Base-by-base conservation (phyloP, 2,797 vertebrate species). In the Siniperca undulata region DNA sequence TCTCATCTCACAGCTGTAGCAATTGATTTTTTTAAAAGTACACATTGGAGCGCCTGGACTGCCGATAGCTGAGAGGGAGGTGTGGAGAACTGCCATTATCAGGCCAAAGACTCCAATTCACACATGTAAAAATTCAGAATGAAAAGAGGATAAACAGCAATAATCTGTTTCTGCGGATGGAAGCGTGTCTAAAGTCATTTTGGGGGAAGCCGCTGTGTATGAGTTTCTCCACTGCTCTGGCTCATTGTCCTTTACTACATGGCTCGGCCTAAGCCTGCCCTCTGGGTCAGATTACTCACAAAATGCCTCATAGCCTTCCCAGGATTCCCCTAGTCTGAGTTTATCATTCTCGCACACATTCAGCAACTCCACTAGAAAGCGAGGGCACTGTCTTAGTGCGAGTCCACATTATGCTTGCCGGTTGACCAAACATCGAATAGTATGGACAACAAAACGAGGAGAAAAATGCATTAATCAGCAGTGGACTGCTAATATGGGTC, bases 111-210 rank as follows among this genome's bases (percentile, higher is more conserved):
- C 85, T 86, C 82, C 88, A 88, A 88, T 93, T 92, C 91, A 90
- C 91, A 90, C 85, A 91, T 92, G 89, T 90, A 90, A 81, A 93
- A 91, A 90, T 74, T 90, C 80, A 1, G 72, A 93, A 91, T 92
- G 90, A 92, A 93, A 94, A 92, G 89, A 87, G 91, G 93, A 95
- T 94, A 89, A 93, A 93, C 90, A 90, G 91, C 88, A 93, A 83
- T 94, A 95, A 95, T 95, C 93, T 94, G 88, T 93, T 93, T 91
- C 83, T 88, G 89, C 66, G 92, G 91, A 93, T 80, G 74, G 88
- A 85, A 94, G 93, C 92, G 92, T 94, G 91, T 91, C 93, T 94
- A 94, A 95, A 94, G 90, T 94, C 91, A 92, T 95, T 94, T 92
- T 75, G 81, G 87, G 24, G 81, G 87, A 53, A 81, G 90, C 60